These are phyloP conservation scores for Acrossocheilus fasciatus DNA, from an alignment of 2,797 vertebrate genomes.

Conservation along the genomic window DNA sequence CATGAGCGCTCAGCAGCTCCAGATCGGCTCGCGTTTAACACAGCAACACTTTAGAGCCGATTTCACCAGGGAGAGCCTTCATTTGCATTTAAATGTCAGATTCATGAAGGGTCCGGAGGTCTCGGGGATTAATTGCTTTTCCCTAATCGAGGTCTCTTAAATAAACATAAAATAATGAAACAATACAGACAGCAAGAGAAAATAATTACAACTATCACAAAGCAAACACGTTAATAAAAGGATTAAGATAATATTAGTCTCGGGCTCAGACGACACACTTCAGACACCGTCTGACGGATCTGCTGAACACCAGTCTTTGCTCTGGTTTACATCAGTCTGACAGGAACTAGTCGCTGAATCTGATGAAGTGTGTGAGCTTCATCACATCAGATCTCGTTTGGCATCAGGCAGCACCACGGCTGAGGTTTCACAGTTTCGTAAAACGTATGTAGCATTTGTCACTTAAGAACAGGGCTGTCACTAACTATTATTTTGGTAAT, in stretches of 20 bases:
- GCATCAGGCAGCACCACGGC: no score
- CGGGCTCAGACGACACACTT: neutral
- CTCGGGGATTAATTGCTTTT: conserved; percentile 25
- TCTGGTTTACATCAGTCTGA: neutral
- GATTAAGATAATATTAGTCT: neutral
- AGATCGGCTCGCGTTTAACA: neutral
- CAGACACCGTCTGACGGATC: neutral
- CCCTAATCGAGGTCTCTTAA: conserved; percentile 13
- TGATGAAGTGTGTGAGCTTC: neutral
- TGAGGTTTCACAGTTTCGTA: no score
- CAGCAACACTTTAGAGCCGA: neutral
- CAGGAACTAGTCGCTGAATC: neutral
- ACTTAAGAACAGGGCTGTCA: no score
- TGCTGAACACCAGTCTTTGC: neutral
- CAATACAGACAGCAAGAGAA: conserved; percentile 7
- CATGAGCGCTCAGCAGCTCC: conserved; percentile 71
- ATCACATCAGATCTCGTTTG: no score
- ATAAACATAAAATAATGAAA: conserved; percentile 30
- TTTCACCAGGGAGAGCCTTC: neutral
- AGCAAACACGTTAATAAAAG: neutral
- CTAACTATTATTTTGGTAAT: no score
- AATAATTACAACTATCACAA: conserved; percentile 31
- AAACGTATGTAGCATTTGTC: no score
- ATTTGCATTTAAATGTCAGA: conserved; percentile 28
- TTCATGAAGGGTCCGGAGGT: neutral